Conservation (phyloP, 2,113 vertebrate genomes). For the Odontesthes bonariensis region DNA sequence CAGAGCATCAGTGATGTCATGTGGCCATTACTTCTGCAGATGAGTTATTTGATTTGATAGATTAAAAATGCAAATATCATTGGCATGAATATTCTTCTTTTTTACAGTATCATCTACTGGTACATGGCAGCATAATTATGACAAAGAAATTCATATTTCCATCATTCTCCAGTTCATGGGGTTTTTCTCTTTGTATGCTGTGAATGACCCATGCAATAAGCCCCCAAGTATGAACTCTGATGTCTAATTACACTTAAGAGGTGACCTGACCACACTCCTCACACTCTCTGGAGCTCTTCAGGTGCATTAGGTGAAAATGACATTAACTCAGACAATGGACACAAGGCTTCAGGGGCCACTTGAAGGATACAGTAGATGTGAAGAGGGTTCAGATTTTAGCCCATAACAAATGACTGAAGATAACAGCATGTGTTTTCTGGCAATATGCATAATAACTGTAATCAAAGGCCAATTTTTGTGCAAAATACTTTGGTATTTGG, state of each 20-base stretch:
- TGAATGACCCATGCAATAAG: conserved; percentile 21
- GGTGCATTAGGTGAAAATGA: conserved; percentile 66
- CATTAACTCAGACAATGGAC: conserved; percentile 38
- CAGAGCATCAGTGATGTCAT: conserved; percentile 82
- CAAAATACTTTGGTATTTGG: background rate
- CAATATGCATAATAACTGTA: background rate
- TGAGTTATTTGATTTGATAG: conserved; percentile 61
- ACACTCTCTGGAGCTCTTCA: conserved; percentile 44
- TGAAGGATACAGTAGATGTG: conserved; percentile 15
- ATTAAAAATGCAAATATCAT: conserved; percentile 68
- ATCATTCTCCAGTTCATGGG: conserved; percentile 19
- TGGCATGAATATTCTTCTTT: conserved; percentile 23
- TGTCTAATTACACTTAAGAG: conserved; percentile 48
- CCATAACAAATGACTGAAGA: conserved; percentile 32
- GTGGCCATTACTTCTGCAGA: conserved; percentile 91
- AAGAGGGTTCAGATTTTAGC: conserved; percentile 41
- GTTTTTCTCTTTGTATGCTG: conserved; percentile 17
- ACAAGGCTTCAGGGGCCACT: conserved; percentile 41
- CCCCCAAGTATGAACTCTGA: conserved; percentile 32
- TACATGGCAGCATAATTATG: background rate
- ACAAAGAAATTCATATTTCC: conserved; percentile 18
- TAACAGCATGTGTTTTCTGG: conserved; percentile 10
- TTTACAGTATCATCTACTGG: conserved; percentile 16
- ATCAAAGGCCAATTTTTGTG: conserved; percentile 6
- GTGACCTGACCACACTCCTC: conserved; percentile 23